Percentiles rank a stretch among this genome's conserved stretches.
Conservation (phyloP, 2,797 vertebrate species). For the Sebastiscus tertius region DNA sequence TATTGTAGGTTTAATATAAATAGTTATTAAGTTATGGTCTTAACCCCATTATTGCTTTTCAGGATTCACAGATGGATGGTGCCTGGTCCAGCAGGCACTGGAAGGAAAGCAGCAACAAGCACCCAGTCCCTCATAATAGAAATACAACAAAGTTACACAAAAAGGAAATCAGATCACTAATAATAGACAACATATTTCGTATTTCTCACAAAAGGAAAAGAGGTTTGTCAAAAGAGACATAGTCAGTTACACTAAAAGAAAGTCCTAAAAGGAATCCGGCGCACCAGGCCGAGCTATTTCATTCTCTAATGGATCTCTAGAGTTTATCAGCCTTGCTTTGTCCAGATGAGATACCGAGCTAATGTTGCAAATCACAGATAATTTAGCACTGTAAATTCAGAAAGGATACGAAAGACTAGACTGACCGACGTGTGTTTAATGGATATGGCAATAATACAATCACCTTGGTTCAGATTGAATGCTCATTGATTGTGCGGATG, state of each 20-base stretch:
- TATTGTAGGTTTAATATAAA: background rate
- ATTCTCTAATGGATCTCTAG: constrained; percentile 60
- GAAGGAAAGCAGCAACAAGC: background rate
- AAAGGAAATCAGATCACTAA: background rate
- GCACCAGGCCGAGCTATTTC: constrained; percentile 52
- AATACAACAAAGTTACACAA: background rate
- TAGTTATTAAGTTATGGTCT: background rate
- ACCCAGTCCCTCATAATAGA: background rate
- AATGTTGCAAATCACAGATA: constrained; percentile 63
- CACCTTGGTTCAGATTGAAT: constrained; percentile 45
- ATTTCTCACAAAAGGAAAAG: background rate
- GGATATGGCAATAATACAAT: constrained; percentile 50
- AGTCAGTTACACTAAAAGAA: constrained; percentile 10
- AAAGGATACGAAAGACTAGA: constrained; percentile 39
- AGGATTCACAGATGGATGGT: background rate
- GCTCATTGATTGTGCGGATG: constrained; percentile 18
- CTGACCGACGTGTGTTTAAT: constrained; percentile 53
- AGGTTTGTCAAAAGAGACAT: background rate
- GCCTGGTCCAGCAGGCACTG: background rate
- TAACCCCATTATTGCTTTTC: background rate
- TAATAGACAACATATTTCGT: background rate
- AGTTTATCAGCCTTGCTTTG: constrained; percentile 58
- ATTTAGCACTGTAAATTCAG: constrained; percentile 38
- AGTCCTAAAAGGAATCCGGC: constrained; percentile 28
- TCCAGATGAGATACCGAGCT: constrained; percentile 53